Percentiles rank a stretch among this genome's conserved stretches.
Conservation (phyloP, 2,113 vertebrate genomes). For the Perca flavescens region DNA sequence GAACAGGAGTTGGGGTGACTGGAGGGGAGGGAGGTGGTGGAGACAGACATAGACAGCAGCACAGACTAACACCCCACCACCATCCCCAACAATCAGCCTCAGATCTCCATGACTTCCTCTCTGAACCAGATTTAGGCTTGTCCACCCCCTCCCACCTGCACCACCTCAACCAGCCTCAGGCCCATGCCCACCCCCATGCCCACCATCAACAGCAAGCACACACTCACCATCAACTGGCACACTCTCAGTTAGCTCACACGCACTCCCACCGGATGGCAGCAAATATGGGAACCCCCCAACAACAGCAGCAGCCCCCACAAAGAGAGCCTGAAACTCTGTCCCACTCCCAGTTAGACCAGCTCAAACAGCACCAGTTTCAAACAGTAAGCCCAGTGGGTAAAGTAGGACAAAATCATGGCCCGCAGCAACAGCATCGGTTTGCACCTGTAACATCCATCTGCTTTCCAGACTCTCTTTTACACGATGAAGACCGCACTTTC, state of each 20-base stretch:
- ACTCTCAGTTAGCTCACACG: conserved; percentile 76
- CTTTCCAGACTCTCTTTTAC: conserved; percentile 91
- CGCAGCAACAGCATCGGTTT: conserved; percentile 84
- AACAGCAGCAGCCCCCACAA: conserved; percentile 69
- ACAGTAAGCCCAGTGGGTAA: conserved; percentile 85
- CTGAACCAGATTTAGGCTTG: conserved; percentile 79
- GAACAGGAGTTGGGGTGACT: conserved; percentile 61
- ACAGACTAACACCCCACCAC: conserved; percentile 81
- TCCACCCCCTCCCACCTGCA: conserved; percentile 77
- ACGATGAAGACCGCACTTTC: conserved; percentile 90
- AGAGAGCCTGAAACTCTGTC: conserved; percentile 75
- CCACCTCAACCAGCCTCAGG: conserved; percentile 72
- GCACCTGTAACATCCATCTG: conserved; percentile 91
- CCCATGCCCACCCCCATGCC: conserved; percentile 66
- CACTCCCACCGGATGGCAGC: conserved; percentile 72
- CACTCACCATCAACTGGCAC: conserved; percentile 74
- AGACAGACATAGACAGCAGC: conserved; percentile 79
- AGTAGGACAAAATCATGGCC: conserved; percentile 71
- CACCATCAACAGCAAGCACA: conserved; percentile 77
- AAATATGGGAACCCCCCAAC: conserved; percentile 66
- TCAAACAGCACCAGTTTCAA: conserved; percentile 87
- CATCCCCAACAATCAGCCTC: conserved; percentile 72
- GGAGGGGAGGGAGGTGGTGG: conserved; percentile 59
- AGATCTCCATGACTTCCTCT: conserved; percentile 81
- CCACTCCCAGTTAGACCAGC: conserved; percentile 80